A percentile compares a stretch with the other conserved stretches of the same genome.
Evolutionary conservation across 1,140 invertebrate species (phyloP).

Genomic region (Diabrotica virgifera): DNA sequence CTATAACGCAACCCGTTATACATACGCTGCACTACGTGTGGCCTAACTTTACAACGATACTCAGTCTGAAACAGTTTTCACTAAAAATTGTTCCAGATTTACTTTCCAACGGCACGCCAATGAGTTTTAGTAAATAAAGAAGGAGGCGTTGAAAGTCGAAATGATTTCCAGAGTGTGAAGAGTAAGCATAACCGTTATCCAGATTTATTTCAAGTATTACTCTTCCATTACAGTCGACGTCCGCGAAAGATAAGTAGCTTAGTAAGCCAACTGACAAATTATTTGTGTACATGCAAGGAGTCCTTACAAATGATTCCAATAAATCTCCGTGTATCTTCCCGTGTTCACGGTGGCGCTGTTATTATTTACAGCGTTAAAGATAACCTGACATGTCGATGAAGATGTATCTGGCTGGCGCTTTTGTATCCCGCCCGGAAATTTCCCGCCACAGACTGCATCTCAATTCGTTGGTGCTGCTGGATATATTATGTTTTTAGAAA

Average conservation of each 20-base stretch:
- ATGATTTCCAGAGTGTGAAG: slow-evolving; percentile 13
- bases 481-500: too few species aligned
- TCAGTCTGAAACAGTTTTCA: too few species aligned
- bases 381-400: slow-evolving; percentile 12
- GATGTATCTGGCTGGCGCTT: not conserved
- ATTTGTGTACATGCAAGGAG: slow-evolving; percentile 19
- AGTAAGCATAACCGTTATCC: slow-evolving; percentile 11
- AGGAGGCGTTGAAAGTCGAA: slow-evolving; percentile 5
- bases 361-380: slow-evolving; percentile 11
- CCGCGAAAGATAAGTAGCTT: slow-evolving; percentile 20
- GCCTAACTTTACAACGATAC: too few species aligned
- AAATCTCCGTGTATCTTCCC: slow-evolving; percentile 12
- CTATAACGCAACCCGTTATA: too few species aligned
- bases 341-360: slow-evolving; percentile 6
- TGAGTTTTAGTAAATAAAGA: slow-evolving; percentile 7
- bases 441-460: not conserved
- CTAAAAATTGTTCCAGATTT: too few species aligned
- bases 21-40: too few species aligned
- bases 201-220: slow-evolving; percentile 16
- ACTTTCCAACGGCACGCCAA: too few species aligned
- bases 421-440: not conserved
- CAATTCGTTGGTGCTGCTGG: not conserved
- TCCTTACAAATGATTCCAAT: slow-evolving; percentile 19
- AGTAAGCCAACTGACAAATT: slow-evolving; percentile 16
- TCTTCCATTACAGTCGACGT: slow-evolving; percentile 18